Percentiles rank a stretch among this genome's conserved stretches.
phyloP scores from a whole-genome alignment of 23 tunicate genomes.

The Diplosoma virens region DNA sequence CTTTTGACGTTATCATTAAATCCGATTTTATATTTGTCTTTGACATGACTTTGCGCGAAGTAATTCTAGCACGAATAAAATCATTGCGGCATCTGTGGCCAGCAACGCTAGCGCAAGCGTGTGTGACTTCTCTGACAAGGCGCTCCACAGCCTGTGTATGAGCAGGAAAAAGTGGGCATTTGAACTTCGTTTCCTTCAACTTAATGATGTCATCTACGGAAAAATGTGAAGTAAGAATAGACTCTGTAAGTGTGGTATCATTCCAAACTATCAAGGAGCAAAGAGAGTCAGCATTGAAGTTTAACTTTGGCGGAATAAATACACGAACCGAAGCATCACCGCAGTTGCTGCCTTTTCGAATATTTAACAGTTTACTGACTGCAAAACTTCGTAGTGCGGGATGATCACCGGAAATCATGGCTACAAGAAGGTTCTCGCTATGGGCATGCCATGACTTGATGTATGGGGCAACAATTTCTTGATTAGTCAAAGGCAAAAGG shows the following conservation, averaged over 20 bases:
- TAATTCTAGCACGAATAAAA: not conserved
- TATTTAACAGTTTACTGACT: not conserved
- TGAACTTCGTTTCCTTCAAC: too few relatives aligned
- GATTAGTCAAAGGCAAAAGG: not conserved
- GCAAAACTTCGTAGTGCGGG: not conserved
- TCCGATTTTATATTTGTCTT: not conserved
- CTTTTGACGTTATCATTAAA: too few relatives aligned
- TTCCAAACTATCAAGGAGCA: constrained; percentile 5
- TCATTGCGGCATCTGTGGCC: not conserved
- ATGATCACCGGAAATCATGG: not conserved
- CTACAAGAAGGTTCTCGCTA: not conserved
- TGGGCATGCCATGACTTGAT: constrained; percentile 17
- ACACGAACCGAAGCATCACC: not conserved
- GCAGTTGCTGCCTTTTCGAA: constrained; percentile 3
- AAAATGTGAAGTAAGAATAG: not conserved
- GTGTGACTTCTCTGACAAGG: not conserved
- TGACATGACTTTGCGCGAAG: not conserved
- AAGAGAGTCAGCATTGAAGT: not conserved
- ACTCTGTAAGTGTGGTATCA: not conserved
- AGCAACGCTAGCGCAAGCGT: not conserved
- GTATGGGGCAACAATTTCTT: constrained; percentile 5
- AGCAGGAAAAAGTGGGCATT: not conserved
- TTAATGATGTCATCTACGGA: not conserved
- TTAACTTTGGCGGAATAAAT: constrained; percentile 8
- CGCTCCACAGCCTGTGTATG: not conserved